phyloP scores from a whole-genome alignment of 2,113 vertebrate species.

The Pteropus alecto region DNA sequence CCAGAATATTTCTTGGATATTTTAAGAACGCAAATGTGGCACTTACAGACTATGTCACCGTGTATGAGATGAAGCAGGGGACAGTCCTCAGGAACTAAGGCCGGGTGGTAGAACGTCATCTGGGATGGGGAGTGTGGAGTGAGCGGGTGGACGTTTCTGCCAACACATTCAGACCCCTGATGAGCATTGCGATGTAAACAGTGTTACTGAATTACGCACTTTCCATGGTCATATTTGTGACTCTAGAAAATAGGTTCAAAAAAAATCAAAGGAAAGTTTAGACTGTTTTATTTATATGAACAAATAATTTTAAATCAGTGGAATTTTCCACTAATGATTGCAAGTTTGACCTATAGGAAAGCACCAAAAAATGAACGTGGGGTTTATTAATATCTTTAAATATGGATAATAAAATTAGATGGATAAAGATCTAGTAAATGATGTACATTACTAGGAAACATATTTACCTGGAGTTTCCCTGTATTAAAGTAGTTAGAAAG shows the following conservation, averaged over 20 bases:
- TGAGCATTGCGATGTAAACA: background rate
- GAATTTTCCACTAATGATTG: background rate
- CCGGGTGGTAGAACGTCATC: background rate
- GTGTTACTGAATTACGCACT: background rate
- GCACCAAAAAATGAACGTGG: background rate
- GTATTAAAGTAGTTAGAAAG: background rate
- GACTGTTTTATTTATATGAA: background rate
- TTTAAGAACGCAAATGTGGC: background rate
- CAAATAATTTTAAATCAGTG: background rate
- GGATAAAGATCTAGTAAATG: background rate
- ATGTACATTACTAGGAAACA: background rate
- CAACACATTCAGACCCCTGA: background rate
- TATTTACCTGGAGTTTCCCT: background rate
- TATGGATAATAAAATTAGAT: background rate
- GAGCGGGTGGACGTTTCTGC: too few relatives aligned
- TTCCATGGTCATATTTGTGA: background rate
- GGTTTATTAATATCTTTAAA: background rate
- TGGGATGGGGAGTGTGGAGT: too few relatives aligned
- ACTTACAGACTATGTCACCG: background rate
- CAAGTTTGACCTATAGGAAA: background rate
- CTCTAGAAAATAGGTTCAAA: background rate
- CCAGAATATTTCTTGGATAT: background rate
- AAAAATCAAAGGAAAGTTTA: background rate
- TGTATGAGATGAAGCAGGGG: background rate
- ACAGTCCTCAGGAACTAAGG: background rate